These are phyloP conservation scores for Malurus alboscapulatus DNA, from an alignment of 2,113 vertebrate genomes.

Conservation along the genomic window DNA sequence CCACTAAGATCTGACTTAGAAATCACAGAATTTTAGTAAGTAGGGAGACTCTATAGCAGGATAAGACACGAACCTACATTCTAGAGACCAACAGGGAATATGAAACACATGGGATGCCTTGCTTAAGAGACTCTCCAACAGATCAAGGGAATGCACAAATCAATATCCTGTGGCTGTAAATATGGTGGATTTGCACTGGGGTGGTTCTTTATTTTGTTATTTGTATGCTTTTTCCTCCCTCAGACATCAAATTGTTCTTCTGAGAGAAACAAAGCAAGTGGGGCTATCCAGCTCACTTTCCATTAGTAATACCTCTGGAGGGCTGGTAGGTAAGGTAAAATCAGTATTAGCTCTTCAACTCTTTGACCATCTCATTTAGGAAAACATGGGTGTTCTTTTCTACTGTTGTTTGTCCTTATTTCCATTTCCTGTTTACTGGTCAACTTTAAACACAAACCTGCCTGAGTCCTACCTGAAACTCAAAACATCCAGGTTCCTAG, in stretches of 20 bases:
- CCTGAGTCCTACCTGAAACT: background rate
- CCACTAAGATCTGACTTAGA: too few relatives aligned
- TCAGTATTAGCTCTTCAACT: background rate
- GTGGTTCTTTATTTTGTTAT: background rate
- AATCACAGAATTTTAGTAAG: background rate
- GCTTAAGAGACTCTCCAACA: background rate
- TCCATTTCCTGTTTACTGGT: background rate
- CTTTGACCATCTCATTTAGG: background rate
- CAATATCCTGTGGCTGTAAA: too few relatives aligned
- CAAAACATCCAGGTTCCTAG: background rate
- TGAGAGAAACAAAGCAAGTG: background rate
- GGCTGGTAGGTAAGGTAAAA: background rate
- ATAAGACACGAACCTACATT: background rate
- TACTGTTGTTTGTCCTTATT: background rate
- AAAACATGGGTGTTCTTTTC: background rate
- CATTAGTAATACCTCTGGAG: background rate
- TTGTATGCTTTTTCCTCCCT: background rate
- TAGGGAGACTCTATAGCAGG: rapidly evolving
- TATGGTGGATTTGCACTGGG: background rate
- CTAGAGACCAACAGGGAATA: rapidly evolving
- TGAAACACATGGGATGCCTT: background rate
- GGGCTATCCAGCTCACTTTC: background rate
- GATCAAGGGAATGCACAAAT: background rate
- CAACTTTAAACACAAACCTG: background rate
- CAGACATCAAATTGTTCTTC: background rate